These are phyloP conservation scores for Hippocampus mohnikei DNA, from an alignment of 2,113 vertebrate species.

Conservation along the genomic window DNA sequence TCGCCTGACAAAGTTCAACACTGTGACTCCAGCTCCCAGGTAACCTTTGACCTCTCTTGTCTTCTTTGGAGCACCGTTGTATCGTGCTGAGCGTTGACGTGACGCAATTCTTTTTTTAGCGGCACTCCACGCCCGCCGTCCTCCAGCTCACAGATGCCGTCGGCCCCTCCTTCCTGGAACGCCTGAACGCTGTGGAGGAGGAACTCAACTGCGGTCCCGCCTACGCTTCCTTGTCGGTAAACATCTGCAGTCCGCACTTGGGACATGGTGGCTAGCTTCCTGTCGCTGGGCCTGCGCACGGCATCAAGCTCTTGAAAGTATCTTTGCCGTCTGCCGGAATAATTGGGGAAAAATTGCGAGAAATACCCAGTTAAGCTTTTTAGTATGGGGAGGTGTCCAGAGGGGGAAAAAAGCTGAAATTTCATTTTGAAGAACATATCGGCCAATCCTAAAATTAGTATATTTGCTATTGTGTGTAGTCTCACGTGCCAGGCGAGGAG, in stretches of 20 bases:
- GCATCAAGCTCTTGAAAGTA: too few relatives aligned
- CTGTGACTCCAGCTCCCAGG: neutral
- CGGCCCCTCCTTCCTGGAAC: slow-evolving; percentile 53
- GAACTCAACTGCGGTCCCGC: slow-evolving; percentile 79
- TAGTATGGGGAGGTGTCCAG: too few relatives aligned
- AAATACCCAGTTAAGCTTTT: too few relatives aligned
- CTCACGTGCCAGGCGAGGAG: slow-evolving; percentile 21
- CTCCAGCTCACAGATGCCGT: slow-evolving; percentile 41
- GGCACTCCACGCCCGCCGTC: neutral
- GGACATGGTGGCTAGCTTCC: too few relatives aligned
- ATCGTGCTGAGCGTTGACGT: too few relatives aligned
- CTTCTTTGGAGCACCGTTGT: neutral
- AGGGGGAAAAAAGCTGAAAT: too few relatives aligned
- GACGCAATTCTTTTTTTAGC: slow-evolving; percentile 10
- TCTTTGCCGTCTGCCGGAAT: too few relatives aligned
- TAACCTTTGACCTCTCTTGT: neutral
- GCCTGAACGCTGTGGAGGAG: slow-evolving; percentile 73
- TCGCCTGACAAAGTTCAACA: slow-evolving; percentile 78
- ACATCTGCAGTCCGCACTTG: too few relatives aligned
- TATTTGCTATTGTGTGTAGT: slow-evolving; percentile 28
- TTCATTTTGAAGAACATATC: too few relatives aligned
- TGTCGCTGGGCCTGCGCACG: too few relatives aligned
- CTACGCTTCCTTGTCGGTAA: slow-evolving; percentile 82
- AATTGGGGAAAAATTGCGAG: too few relatives aligned
- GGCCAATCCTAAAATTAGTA: too few relatives aligned